These are phyloP conservation scores for Drosophila pandora DNA, from an alignment of 1,140 invertebrate genomes.

Conservation along the genomic window DNA sequence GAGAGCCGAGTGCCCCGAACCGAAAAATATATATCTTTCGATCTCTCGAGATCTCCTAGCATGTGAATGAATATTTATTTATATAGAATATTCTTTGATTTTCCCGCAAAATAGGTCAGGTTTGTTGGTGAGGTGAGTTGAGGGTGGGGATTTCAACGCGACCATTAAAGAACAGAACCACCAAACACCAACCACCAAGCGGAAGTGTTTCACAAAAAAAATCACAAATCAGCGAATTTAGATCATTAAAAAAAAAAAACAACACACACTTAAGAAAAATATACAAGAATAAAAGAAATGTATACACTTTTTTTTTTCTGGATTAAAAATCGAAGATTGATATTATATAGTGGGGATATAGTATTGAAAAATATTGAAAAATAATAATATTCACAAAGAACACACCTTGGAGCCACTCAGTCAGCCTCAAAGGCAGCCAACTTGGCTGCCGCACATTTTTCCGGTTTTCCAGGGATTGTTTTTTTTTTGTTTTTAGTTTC, in stretches of 20 bases:
- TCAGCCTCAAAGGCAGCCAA: slow-evolving; percentile 49
- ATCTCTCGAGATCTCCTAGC: neutral
- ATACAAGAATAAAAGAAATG: slow-evolving; percentile 3
- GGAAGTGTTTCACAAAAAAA: slow-evolving; percentile 24
- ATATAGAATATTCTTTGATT: slow-evolving; percentile 38
- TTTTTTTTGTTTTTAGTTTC: slow-evolving; percentile 21
- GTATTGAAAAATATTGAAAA: neutral
- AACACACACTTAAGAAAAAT: slow-evolving; percentile 28
- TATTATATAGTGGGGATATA: neutral
- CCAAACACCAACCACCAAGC: neutral
- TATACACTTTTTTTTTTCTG: neutral
- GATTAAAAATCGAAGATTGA: neutral
- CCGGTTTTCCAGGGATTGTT: slow-evolving; percentile 30
- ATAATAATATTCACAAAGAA: neutral
- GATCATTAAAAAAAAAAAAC: slow-evolving; percentile 36
- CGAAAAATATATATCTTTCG: slow-evolving; percentile 1
- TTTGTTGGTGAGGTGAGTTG: neutral
- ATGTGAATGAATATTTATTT: slow-evolving; percentile 20
- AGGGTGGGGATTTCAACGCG: slow-evolving; percentile 8
- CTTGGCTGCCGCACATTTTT: slow-evolving; percentile 47
- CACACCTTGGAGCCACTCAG: slow-evolving; percentile 52
- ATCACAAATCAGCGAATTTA: slow-evolving; percentile 36
- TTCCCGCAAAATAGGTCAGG: slow-evolving; percentile 21
- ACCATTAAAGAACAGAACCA: neutral
- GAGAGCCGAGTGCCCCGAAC: neutral